These are phyloP conservation scores for Urocitellus parryii DNA, from an alignment of 2,113 vertebrate genomes.

Conservation along the genomic window DNA sequence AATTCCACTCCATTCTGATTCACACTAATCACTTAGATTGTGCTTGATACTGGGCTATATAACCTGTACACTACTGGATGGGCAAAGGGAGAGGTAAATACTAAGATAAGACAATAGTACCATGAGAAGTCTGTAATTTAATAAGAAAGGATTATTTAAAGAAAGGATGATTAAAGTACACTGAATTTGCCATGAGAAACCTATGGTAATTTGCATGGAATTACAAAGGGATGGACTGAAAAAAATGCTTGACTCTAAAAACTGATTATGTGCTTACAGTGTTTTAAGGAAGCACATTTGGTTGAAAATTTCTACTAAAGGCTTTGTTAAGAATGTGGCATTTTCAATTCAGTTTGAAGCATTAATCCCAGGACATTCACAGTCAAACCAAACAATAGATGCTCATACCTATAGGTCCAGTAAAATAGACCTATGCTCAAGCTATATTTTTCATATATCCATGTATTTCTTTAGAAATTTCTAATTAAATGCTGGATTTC, in stretches of 20 bases:
- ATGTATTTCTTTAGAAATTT: background rate
- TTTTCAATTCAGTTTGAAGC: background rate
- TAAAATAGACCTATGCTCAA: background rate
- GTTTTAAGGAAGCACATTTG: background rate
- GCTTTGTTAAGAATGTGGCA: background rate
- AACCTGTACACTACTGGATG: background rate
- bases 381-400: background rate
- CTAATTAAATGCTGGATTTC: background rate
- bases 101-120: background rate
- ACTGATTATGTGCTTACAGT: background rate
- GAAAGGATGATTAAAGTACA: slow-evolving; percentile 74
- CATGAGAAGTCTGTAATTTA: background rate
- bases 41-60: background rate
- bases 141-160: slow-evolving; percentile 76
- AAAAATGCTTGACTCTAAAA: background rate
- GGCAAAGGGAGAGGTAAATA: background rate
- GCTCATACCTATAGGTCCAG: background rate
- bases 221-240: slow-evolving; percentile 42
- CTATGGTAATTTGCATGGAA: slow-evolving; percentile 59
- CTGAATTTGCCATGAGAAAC: slow-evolving; percentile 75
- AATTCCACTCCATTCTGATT: background rate
- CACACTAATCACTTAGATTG: background rate
- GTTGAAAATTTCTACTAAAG: background rate
- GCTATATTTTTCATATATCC: background rate
- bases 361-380: background rate